A percentile compares a stretch with the other conserved stretches of the same genome.
Conservation (phyloP, 2,797 vertebrate genomes). For the Sebastes miniatus region DNA sequence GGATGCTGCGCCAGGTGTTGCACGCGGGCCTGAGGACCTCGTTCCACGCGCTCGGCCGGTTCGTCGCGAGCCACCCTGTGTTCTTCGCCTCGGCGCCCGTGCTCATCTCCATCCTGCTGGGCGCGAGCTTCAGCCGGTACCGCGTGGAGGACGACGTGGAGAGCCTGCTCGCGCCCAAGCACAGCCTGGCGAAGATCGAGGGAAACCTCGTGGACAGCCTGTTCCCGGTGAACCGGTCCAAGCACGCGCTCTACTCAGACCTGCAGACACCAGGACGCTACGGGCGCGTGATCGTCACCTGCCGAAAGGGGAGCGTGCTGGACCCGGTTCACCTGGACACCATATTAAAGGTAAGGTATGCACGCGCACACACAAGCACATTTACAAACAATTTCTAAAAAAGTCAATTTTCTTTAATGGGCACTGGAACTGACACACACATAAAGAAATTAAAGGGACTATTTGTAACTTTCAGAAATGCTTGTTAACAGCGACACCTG, state of each 20-base stretch:
- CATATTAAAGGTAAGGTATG: conserved; percentile 93
- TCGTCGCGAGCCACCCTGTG: conserved; percentile 96
- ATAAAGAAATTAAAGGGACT: not conserved
- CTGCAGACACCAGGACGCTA: conserved; percentile 96
- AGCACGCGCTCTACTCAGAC: conserved; percentile 96
- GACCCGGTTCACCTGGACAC: conserved; percentile 91
- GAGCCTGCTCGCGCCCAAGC: conserved; percentile 93
- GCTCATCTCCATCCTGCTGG: conserved; percentile 94
- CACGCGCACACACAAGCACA: not conserved
- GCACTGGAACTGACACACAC: not conserved
- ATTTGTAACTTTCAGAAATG: too few relatives aligned
- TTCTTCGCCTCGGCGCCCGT: conserved; percentile 96
- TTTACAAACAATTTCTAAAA: not conserved
- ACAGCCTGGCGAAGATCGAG: conserved; percentile 97
- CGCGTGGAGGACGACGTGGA: conserved; percentile 95
- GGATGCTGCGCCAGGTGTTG: conserved; percentile 98
- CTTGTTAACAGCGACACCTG: too few relatives aligned
- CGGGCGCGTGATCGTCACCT: conserved; percentile 94
- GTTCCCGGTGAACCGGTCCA: conserved; percentile 96
- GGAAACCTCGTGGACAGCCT: conserved; percentile 96
- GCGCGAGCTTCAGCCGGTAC: conserved; percentile 97
- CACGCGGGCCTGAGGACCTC: conserved; percentile 93
- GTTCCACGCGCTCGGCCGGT: conserved; percentile 94
- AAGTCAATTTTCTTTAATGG: rapidly evolving
- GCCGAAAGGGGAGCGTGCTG: conserved; percentile 92